A percentile compares a stretch with the other conserved stretches of the same genome.
Conservation (phyloP, 2,113 vertebrate genomes). For the Scalopus aquaticus region DNA sequence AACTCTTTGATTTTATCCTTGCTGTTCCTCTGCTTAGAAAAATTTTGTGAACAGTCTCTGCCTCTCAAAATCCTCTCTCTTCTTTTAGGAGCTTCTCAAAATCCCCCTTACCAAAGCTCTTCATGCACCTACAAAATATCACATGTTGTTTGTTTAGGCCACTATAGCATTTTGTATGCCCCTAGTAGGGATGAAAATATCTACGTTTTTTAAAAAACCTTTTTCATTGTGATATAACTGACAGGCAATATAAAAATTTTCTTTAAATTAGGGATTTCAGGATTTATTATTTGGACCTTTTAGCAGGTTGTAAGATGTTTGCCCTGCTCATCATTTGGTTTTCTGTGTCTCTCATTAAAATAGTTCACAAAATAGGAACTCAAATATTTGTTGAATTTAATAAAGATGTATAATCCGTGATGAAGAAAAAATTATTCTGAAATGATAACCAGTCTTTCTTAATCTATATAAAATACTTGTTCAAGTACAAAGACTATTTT, state of each 20-base stretch:
- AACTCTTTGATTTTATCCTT: not conserved
- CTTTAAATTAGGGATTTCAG: conserved; percentile 1
- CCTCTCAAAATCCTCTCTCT: not conserved
- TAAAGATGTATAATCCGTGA: conserved; percentile 1
- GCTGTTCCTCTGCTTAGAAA: not conserved
- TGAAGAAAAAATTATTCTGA: conserved; percentile 22
- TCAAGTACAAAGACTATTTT: conserved; percentile 27
- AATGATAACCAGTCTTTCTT: not conserved
- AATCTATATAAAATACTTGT: not conserved
- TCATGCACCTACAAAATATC: not conserved
- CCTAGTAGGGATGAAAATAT: not conserved
- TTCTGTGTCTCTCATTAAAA: not conserved
- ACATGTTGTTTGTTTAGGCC: not conserved
- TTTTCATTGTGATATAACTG: not conserved
- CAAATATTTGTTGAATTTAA: conserved; percentile 28
- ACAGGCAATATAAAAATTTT: not conserved
- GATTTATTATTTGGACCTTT: conserved; percentile 16
- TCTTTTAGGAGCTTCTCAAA: not conserved
- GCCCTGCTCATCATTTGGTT: not conserved
- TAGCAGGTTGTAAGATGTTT: not conserved
- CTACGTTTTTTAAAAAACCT: not conserved
- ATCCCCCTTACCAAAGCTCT: not conserved
- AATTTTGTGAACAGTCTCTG: conserved; percentile 7
- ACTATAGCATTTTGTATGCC: not conserved
- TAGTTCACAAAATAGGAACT: conserved; percentile 2